Percentiles rank a stretch among this genome's conserved stretches.
phyloP scores from a whole-genome alignment of 2,113 vertebrate genomes.

The Megaleporinus macrocephalus region DNA sequence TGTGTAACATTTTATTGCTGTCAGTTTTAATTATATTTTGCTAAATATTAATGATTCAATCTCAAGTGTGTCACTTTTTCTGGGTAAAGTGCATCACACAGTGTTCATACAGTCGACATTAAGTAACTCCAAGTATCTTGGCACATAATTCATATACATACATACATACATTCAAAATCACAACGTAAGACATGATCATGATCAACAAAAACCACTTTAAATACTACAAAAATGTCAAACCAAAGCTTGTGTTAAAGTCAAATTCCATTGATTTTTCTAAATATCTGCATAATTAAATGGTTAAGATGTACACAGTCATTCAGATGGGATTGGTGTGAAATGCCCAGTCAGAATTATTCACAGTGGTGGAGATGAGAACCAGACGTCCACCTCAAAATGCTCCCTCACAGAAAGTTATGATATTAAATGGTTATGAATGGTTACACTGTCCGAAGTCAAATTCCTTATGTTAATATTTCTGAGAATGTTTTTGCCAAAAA shows the following conservation, averaged over 20 bases:
- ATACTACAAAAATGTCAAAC: constrained; percentile 6
- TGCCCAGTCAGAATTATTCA: no score
- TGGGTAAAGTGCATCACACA: constrained; percentile 69
- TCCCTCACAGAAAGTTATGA: no score
- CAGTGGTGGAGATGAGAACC: not conserved
- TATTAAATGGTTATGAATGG: no score
- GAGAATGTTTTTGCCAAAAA: no score
- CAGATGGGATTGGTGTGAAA: no score
- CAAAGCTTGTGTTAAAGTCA: not conserved
- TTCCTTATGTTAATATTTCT: no score
- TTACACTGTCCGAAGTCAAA: no score
- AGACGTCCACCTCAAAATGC: not conserved
- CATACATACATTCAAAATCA: constrained; percentile 12
- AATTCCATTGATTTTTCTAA: not conserved
- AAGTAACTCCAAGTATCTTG: constrained; percentile 54
- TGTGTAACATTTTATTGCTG: constrained; percentile 69
- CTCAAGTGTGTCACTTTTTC: constrained; percentile 31
- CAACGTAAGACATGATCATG: not conserved
- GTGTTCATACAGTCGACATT: constrained; percentile 50
- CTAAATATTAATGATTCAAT: constrained; percentile 45
- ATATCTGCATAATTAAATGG: no score
- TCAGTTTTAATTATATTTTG: constrained; percentile 53
- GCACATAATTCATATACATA: constrained; percentile 60
- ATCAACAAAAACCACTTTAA: not conserved
- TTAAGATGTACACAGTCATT: no score